Evolutionary conservation across 2,888 invertebrate genomes (phyloP), one percentile per base, ranked within the genome.

Genomic region (Ischnus inquisitorius): DNA sequence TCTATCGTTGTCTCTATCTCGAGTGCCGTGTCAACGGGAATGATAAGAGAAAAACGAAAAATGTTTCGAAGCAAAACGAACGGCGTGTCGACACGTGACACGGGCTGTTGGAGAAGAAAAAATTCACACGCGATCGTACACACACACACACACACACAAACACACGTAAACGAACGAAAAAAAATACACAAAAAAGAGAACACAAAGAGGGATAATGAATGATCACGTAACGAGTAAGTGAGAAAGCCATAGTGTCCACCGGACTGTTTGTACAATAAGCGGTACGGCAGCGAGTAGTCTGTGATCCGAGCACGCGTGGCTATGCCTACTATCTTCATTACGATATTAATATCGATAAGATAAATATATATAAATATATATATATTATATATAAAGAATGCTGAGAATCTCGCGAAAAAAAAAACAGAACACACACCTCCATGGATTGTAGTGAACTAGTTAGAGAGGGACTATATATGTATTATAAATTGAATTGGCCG

Each of bases 241-340:
- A 82, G 71, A 87, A 90, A 93, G 93, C 93, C 93, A 93, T 92
- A 90, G 93, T 93, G 92, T 92, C 92, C 92, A 92, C 88, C 92
- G 91, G 92, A 93, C 91, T 92, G 92, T 92, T 88, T 90, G 92
- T 92, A 92, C 90, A 82, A 71, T 69, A 75, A 85, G 82, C 83
- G 82, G 91, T 90, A 91, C 93, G 90, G 87, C 92, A 93, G 92
- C 90, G 90, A 93, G 92, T 92, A 93, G 93, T 93, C 93, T 93
- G 93, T 93, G 93, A 93, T 93, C 91, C 89, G 92, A 92, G 91
- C 92, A 92, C 92, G 90, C 89, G 92, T 93, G 93, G 93, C 93
- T 92, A 93, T 91, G 93, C 93, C 93, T 93, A 93, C 90, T 93
- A 92, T 92, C 91, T 93, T 92, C 90, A 92, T 92, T 91, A 90